A percentile compares a stretch with the other conserved stretches of the same genome.
Evolutionary conservation across 1,140 invertebrate genomes (phyloP).

Genomic region (Neodiprion virginianus): DNA sequence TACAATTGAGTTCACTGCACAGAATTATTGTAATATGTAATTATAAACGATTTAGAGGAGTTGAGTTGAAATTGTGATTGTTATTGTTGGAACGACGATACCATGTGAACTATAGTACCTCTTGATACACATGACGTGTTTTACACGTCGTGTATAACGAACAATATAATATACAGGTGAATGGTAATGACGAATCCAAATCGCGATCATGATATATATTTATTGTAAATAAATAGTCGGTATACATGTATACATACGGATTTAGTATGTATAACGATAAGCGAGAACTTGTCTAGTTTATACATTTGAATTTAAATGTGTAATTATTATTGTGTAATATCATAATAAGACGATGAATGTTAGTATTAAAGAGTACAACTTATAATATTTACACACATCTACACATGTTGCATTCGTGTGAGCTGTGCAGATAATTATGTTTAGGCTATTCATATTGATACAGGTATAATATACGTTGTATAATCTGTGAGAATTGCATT

Average conservation of each 20-base stretch:
- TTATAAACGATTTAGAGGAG: neutral
- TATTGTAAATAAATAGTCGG: neutral
- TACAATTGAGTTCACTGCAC: neutral
- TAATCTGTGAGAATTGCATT: too few relatives aligned
- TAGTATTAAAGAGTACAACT: constrained; percentile 3
- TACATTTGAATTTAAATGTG: neutral
- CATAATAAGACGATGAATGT: neutral
- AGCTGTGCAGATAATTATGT: too few relatives aligned
- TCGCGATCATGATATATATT: neutral
- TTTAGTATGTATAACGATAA: neutral
- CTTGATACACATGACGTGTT: too few relatives aligned
- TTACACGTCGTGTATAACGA: too few relatives aligned
- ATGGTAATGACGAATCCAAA: too few relatives aligned
- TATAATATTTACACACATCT: neutral
- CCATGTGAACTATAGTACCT: too few relatives aligned
- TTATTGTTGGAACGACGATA: too few relatives aligned
- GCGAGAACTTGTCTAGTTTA: neutral
- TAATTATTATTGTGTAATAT: neutral
- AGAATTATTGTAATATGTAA: neutral
- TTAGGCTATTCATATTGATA: too few relatives aligned
- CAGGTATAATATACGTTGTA: too few relatives aligned
- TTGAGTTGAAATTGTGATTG: too few relatives aligned
- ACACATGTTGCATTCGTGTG: too few relatives aligned
- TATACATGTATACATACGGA: neutral
- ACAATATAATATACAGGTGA: too few relatives aligned